Base-by-base conservation (phyloP, 2,797 vertebrate species). In the Brachyrhaphis roseni region DNA sequence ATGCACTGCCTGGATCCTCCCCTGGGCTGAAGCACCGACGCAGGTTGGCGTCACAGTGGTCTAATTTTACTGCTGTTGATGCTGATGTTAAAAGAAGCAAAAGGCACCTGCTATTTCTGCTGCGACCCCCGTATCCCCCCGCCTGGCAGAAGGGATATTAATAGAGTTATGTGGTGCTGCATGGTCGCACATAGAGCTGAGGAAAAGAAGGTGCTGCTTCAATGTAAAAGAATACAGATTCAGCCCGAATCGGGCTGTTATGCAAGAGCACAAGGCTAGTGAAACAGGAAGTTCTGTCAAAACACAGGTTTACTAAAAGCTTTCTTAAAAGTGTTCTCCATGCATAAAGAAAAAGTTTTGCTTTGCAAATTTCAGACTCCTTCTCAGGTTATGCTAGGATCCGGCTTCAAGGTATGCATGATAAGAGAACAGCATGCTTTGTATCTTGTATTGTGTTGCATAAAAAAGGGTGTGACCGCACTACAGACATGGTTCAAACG, bases 21-120 rank as follows among this genome's bases (percentile, higher is more conserved):
- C 97, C 95, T 96, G 97, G 97, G 97, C 95, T 95, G 96, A 94
- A 92, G 93, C 86, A 95, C 92, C 96, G 96, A 98, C 97, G 97
- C 95, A 97, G 95, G 95, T 95, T 94, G 95, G 94, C 97, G 97
- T 99, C 98, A 99, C 93, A 86, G 95, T 85, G 93, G 95, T 97
- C 98, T 98, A 99, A 98, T 97, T 98, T 98, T 98, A 97, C 97
- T 96, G 92, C 81, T 86, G 95, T 96, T 97, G 97, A 97, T 98
- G 97, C 96, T 97, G 96, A 96, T 97, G 97, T 96, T 96, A 96
- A 96, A 97, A 96, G 94, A 96, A 96, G 96, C 96, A 96, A 96
- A 95, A 93, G 96, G 95, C 95, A 97, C 96, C 94, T 97, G 97
- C 97, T 98, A 98, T 98, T 98, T 97, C 95, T 95, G 95, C 96